Evolutionary conservation across 2,797 vertebrate species (phyloP), one percentile per base, ranked within the genome.

Genomic region (Urosaurus nigricauda): DNA sequence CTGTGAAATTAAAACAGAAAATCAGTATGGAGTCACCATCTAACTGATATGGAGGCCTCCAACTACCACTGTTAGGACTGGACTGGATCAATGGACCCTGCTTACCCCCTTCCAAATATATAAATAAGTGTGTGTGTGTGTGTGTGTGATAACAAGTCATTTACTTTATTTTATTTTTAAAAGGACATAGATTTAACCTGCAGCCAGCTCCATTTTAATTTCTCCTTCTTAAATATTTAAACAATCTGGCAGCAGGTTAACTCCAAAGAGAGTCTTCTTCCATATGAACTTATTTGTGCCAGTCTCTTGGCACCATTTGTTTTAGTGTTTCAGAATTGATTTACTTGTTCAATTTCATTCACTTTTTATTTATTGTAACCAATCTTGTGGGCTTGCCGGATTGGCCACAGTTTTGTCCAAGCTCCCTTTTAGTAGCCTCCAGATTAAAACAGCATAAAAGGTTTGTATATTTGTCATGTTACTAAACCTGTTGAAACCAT

Each of bases 361-460:
- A 37, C 37, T 83, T 43, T 40, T 40, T 85, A 74, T 85, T 58
- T 85, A 75, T 40, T 32, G 37, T 29, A 85, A 85, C 24, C 71
- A 58, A 40, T 71, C 12, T 84, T 40, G 35, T 74, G n/a, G 5
- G 12, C 24, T 32, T 26, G 47, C 12, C n/a, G 60, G 70, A 74
- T 85, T 85, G 35, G 53, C 40, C 58, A 13, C 53, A 19, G 53
- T 85, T 85, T 85, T 56, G 35, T 56, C 73, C 26, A 58, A 43
- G 26, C 47, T 75, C 73, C 53, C 29, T 85, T 85, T 85, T 77
- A 85, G 56, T 51, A 85, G 84, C 19, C 40, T 60, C 60, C 73
- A 37, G 43, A 85, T 85, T 77, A 77, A 77, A 85, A 40, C 35
- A 63, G 37, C 63, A 83, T 40, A 68, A 40, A 68, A 68, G 14